phyloP scores from a whole-genome alignment of 92 coral and sea anemone genomes.

The Bergia sp. region DNA sequence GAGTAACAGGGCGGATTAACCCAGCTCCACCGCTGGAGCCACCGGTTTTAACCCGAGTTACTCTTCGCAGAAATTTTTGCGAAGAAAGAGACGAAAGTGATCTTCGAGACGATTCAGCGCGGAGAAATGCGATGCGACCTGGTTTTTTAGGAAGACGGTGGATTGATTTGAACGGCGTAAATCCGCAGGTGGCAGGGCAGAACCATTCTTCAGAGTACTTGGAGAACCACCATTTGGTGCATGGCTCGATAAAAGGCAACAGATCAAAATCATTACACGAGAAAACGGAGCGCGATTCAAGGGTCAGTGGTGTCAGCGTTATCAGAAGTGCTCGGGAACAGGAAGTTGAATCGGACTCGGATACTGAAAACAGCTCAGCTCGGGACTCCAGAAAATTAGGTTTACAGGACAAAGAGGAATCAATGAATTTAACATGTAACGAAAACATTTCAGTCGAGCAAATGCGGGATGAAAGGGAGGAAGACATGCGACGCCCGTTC shows the following conservation, averaged over 20 bases:
- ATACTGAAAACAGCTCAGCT: slow-evolving; percentile 57
- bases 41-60: slow-evolving; percentile 42
- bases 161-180: slow-evolving; percentile 74
- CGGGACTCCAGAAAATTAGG: slow-evolving; percentile 60
- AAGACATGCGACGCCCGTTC: slow-evolving; percentile 52
- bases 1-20: slow-evolving; percentile 64
- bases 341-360: slow-evolving; percentile 71
- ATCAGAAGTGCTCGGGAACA: slow-evolving; percentile 72
- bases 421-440: slow-evolving; percentile 64
- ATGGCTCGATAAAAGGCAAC: slow-evolving; percentile 31
- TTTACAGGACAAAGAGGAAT: slow-evolving; percentile 62
- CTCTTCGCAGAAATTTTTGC: slow-evolving; percentile 45
- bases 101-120: slow-evolving; percentile 35
- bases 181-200: slow-evolving; percentile 54
- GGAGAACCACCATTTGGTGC: slow-evolving; percentile 32
- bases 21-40: slow-evolving; percentile 54
- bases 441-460: slow-evolving; percentile 72
- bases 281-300: slow-evolving; percentile 30
- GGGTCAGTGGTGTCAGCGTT: slow-evolving; percentile 70
- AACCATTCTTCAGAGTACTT: slow-evolving; percentile 22
- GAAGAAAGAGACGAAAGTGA: slow-evolving; percentile 57
- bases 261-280: slow-evolving; percentile 37
- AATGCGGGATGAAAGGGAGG: slow-evolving; percentile 50
- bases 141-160: slow-evolving; percentile 55
- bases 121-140: slow-evolving; percentile 39